Percentiles rank a stretch among this genome's conserved stretches.
Evolutionary conservation across 2,797 vertebrate species (phyloP).

Genomic region (Harpagifer antarcticus): DNA sequence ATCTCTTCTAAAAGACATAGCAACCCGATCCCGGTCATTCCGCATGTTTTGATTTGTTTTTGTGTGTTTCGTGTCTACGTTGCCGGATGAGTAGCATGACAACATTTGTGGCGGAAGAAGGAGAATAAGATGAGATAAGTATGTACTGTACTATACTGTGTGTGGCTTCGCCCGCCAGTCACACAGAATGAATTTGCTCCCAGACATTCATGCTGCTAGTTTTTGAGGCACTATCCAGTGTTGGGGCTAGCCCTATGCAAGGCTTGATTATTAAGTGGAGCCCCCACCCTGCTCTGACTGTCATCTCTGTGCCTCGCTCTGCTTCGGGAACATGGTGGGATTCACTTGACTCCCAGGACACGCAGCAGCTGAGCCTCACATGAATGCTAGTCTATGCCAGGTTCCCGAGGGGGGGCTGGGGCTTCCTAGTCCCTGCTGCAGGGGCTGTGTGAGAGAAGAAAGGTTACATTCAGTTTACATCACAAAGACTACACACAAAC

Average conservation of each 20-base stretch:
- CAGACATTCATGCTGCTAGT: too few species aligned
- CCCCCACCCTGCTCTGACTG: conserved; percentile 65
- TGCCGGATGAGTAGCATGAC: too few species aligned
- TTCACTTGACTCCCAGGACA: conserved; percentile 74
- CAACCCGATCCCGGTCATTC: too few species aligned
- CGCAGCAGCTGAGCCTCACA: conserved; percentile 74
- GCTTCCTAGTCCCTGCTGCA: conserved; percentile 73
- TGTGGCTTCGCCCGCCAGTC: too few species aligned
- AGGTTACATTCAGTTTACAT: conserved; percentile 85
- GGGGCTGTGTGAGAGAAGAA: conserved; percentile 77
- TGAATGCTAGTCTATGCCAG: conserved; percentile 77
- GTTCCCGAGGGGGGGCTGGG: conserved; percentile 51
- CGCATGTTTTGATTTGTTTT: too few species aligned
- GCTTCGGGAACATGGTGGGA: conserved; percentile 56
- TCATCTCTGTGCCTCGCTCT: conserved; percentile 73
- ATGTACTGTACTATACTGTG: too few species aligned
- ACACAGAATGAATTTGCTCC: too few species aligned
- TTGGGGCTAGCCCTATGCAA: conserved; percentile 62
- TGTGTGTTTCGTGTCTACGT: too few species aligned
- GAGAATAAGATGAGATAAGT: too few species aligned
- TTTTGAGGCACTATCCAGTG: conserved; percentile 47
- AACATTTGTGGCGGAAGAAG: too few species aligned
- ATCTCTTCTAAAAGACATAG: too few species aligned
- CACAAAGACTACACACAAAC: conserved; percentile 73
- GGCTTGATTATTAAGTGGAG: conserved; percentile 79